Percentiles rank a stretch among this genome's conserved stretches.
These are phyloP conservation scores for Osmerus mordax DNA, from an alignment of 2,113 vertebrate genomes.

Conservation along the genomic window DNA sequence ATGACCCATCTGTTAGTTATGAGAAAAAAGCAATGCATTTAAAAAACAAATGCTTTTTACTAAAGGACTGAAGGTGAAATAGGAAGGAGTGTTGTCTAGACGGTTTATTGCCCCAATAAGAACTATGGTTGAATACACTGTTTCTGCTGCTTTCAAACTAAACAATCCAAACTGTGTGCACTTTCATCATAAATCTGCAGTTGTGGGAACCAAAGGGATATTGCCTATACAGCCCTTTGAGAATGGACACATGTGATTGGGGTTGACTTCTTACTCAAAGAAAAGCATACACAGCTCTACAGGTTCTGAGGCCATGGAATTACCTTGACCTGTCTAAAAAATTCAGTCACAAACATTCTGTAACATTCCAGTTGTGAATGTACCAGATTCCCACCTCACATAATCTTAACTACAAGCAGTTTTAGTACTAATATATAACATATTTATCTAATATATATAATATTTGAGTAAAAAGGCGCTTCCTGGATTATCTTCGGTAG, in stretches of 20 bases:
- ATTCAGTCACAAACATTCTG: no score
- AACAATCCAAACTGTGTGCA: conserved; percentile 68
- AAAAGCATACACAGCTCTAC: background rate
- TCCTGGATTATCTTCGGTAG: no score
- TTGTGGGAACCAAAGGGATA: conserved; percentile 52
- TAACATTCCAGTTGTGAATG: no score
- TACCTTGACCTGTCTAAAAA: no score
- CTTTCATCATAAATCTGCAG: conserved; percentile 56
- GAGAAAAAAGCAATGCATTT: conserved; percentile 82
- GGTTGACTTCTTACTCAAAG: background rate
- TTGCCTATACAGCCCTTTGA: conserved; percentile 20
- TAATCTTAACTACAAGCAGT: no score
- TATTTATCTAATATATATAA: no score
- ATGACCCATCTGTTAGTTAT: conserved; percentile 56
- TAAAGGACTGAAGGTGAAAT: conserved; percentile 67
- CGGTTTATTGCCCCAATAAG: conserved; percentile 99
- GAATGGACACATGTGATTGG: conserved; percentile 13
- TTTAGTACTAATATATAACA: no score
- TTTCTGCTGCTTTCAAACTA: conserved; percentile 88
- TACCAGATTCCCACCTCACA: no score
- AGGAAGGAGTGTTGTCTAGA: conserved; percentile 99
- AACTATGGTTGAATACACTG: conserved; percentile 85
- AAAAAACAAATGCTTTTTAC: conserved; percentile 78
- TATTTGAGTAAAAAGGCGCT: no score
- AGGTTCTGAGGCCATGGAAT: no score